These are phyloP conservation scores for Automeris io DNA, from an alignment of 2,888 invertebrate species.

Conservation along the genomic window DNA sequence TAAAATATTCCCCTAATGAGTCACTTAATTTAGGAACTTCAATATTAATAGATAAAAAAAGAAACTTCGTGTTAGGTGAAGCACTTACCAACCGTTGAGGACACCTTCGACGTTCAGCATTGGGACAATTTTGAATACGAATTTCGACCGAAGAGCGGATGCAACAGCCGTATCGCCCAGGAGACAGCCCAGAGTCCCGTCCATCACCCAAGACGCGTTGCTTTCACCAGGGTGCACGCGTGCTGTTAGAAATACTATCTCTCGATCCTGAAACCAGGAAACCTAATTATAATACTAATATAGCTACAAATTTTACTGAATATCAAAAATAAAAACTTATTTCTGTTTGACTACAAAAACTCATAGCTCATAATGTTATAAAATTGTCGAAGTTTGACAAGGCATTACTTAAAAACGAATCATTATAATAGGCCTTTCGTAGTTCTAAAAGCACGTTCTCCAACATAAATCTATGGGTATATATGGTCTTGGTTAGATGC, in stretches of 20 bases:
- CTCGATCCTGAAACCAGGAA: constrained; percentile 68
- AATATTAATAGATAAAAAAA: too few species aligned
- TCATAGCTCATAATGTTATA: too few species aligned
- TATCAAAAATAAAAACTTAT: neutral
- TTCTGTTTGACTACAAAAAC: too few species aligned
- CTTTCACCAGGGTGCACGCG: constrained; percentile 93
- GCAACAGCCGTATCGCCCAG: constrained; percentile 77
- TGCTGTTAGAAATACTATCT: constrained; percentile 84
- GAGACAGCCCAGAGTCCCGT: constrained; percentile 83
- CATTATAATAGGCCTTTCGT: too few species aligned
- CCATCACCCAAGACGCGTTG: constrained; percentile 93
- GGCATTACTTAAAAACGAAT: too few species aligned
- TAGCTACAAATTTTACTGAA: neutral
- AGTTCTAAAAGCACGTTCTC: too few species aligned
- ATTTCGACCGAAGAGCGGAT: constrained; percentile 79
- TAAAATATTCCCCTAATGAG: too few species aligned
- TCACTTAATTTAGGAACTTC: too few species aligned
- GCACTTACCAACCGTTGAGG: constrained; percentile 87
- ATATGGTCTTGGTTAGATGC: too few species aligned
- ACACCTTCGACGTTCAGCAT: constrained; percentile 95
- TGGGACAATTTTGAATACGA: constrained; percentile 90
- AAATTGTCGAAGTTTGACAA: too few species aligned
- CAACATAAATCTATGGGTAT: too few species aligned
- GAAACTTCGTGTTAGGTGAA: too few species aligned
- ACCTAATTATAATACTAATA: neutral